phyloP scores from a whole-genome alignment of 2,113 vertebrate genomes.

The Petroica traversi region DNA sequence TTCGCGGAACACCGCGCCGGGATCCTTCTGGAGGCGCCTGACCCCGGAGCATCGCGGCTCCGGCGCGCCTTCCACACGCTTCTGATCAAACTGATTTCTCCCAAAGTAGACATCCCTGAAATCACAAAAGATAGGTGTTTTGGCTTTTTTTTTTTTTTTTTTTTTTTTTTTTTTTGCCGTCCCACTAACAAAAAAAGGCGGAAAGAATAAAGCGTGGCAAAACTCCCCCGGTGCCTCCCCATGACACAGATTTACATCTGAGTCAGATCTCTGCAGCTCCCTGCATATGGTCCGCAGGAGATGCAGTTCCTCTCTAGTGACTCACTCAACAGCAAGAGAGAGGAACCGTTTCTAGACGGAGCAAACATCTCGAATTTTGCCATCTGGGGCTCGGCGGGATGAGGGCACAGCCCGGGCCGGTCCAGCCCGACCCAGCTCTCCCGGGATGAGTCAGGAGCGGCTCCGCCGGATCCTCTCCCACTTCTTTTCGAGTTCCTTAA shows the following conservation, averaged over 20 bases:
- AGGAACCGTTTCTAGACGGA: not conserved
- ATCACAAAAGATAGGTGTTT: not conserved
- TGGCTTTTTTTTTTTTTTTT: too few relatives aligned
- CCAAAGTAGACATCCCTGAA: not conserved
- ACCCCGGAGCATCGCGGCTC: not conserved
- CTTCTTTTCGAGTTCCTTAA: not conserved
- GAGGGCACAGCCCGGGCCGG: not conserved
- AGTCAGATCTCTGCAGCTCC: constrained; percentile 62
- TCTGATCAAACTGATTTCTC: not conserved
- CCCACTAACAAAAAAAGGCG: not conserved
- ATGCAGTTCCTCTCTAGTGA: constrained; percentile 45
- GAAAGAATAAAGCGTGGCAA: not conserved
- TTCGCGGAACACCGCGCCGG: not conserved
- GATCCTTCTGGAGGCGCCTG: not conserved
- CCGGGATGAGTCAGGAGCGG: not conserved
- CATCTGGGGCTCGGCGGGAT: not conserved
- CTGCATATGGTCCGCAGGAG: constrained; percentile 46
- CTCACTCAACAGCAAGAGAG: not conserved
- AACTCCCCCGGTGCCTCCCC: constrained; percentile 1
- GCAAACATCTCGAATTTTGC: not conserved
- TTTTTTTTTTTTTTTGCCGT: not conserved
- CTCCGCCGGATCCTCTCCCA: fast-evolving
- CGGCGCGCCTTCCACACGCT: not conserved
- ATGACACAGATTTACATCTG: constrained; percentile 46
- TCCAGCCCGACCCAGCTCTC: not conserved